Evolutionary conservation across 2,888 invertebrate species (phyloP).

Genomic region (Epinotia demarniana): DNA sequence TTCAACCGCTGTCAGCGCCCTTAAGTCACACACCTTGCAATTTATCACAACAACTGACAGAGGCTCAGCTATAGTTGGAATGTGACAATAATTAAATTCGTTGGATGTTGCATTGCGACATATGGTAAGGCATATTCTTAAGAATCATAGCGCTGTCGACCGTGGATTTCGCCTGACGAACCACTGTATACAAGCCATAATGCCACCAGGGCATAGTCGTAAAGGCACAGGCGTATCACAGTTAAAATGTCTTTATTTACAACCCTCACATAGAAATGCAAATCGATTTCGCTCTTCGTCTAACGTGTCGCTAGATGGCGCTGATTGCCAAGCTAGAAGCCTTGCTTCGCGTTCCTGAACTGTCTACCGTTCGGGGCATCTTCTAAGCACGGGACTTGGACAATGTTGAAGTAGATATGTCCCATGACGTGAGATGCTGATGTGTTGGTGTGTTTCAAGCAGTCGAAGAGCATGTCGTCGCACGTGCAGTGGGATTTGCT

Average conservation of each 20-base stretch:
- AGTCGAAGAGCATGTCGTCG: constrained; percentile 92
- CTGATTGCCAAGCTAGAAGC: constrained; percentile 73
- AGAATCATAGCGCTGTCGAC: neutral
- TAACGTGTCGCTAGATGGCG: constrained; percentile 69
- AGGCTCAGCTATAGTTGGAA: too few relatives aligned
- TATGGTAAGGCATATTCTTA: too few relatives aligned
- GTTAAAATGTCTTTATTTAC: constrained; percentile 69
- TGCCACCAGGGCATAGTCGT: constrained; percentile 62
- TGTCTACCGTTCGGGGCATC: constrained; percentile 75
- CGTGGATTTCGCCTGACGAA: neutral
- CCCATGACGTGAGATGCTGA: constrained; percentile 92
- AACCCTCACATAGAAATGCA: constrained; percentile 49
- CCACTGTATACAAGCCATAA: constrained; percentile 51
- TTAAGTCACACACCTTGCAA: too few relatives aligned
- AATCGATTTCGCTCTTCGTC: constrained; percentile 51
- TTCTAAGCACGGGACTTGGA: constrained; percentile 90
- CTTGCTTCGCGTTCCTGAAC: constrained; percentile 81
- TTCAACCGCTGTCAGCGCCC: neutral
- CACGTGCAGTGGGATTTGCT: constrained; percentile 96
- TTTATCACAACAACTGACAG: too few relatives aligned
- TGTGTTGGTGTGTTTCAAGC: constrained; percentile 90
- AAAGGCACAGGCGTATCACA: constrained; percentile 84
- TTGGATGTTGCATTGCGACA: too few relatives aligned
- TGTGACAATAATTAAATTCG: too few relatives aligned
- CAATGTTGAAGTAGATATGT: constrained; percentile 93